Evolutionary conservation across 2,113 vertebrate species (phyloP), one percentile per base, ranked within the genome.

Genomic region (Camelus dromedarius): DNA sequence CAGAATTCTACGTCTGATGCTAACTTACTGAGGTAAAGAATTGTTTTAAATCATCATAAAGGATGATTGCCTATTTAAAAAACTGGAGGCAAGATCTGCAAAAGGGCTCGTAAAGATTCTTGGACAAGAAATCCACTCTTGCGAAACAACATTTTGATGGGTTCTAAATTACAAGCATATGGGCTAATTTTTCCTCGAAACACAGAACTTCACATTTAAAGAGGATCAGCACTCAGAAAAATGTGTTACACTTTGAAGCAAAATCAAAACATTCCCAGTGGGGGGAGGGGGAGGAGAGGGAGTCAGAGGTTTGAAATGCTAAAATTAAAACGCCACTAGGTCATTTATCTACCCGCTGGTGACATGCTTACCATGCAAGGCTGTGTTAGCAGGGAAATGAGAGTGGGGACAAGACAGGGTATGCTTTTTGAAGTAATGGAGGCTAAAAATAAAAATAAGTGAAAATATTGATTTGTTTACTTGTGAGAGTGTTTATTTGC

Each of bases 161-260:
- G 76, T 64, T 86, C 58, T 82, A 87, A 86, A 97, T 92, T 92
- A 92, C 76, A 95, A 96, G 91, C 84, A 94, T 69, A 95, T 70
- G 94, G 48, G 92, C 67, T 91, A 95, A 91, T 89, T 96, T 93
- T 97, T 97, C 88, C 85, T 97, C 5, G 0, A 96, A 97, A 96
- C 42, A 96, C 42, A 95, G 64, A 73, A 88, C 77, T 97, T 96
- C 88, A 96, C 92, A 97, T 97, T 97, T 94, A 96, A 97, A 91
- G 66, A 95, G 69, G 58, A 97, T 96, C 56, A 91, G 5, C 81
- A 42, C 79, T 96, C 70, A 79, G 52, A 83, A 96, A 96, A 96
- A 92, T 28, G 67, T 94, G 90, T 92, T 80, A 91, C 22, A 73
- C 93, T 93, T 97, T 94, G 76, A 91, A 64, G 77, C 84, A 96